Evolutionary conservation across 1,140 invertebrate species (phyloP), one percentile per base, ranked within the genome.

Genomic region (Drosophila lacertosa): DNA sequence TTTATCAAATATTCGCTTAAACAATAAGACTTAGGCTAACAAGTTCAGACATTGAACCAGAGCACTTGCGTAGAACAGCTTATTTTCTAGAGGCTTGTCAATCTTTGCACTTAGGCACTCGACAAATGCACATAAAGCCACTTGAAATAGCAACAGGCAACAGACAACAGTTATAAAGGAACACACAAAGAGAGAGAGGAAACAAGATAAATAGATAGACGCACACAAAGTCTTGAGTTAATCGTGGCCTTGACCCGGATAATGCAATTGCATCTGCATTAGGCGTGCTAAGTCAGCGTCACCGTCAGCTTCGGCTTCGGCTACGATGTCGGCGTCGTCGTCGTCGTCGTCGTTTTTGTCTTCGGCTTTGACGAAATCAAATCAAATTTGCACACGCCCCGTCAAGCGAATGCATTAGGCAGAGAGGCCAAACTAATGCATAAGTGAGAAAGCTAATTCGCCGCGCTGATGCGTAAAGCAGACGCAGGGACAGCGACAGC

Each of bases 401-500:
- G 9, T 13, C 53, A 57, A 39, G 64, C 60, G 70, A 39, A 70
- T 47, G 64, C 74, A 63, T 50, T 59, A 42, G 39, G 40, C 32
- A n/a, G 35, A 39, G 29, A 62, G 58, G 37, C 40, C 48, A 53
- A 59, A 60, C 78, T 68, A 68, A 73, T 71, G 39, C 62, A 65
- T 63, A 62, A 74, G 68, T 77, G 47, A 70, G 68, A 63, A 59
- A 68, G 74, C 78, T 82, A 82, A 83, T 83, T 82, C 64, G 63
- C 44, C 60, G 64, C 55, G 33, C 51, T 83, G 74, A 77, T 77
- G 74, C 74, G 78, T 82, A 69, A 69, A 62, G 39, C 39, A 22
- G 4, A 16, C n/a, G 32, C 2, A 5, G 15, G 11, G 3, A 4
- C 7, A 20, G n/a, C 29, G 18, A n/a, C 4, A 37, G 32, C n/a